Conservation (phyloP, 2,113 vertebrate species). For the Dicaeum eximium region DNA sequence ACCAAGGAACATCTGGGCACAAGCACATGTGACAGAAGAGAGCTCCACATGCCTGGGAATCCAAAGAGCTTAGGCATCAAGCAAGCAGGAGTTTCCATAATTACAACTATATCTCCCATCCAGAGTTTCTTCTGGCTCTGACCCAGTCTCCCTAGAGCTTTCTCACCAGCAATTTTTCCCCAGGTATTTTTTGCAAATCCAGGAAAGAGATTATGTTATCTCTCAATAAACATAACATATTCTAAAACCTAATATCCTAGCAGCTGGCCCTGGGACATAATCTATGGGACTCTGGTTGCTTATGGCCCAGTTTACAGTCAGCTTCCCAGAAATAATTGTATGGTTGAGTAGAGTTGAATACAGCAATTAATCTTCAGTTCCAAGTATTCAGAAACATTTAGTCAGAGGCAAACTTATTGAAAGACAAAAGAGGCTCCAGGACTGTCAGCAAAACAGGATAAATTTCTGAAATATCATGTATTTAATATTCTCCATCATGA, state of each 20-base stretch:
- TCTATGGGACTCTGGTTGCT: neutral
- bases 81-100: neutral
- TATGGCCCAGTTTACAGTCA: neutral
- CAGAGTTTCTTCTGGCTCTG: neutral
- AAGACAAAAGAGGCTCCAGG: neutral
- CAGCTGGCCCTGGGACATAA: neutral
- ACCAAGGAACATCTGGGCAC: neutral
- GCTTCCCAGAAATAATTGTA: conserved; percentile 19
- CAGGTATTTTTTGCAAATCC: neutral
- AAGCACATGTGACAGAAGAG: neutral
- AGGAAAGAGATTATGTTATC: neutral
- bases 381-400: conserved; percentile 25
- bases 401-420: neutral
- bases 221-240: neutral
- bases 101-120: neutral
- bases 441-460: neutral
- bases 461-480: neutral
- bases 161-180: neutral
- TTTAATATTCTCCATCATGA: neutral
- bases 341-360: conserved; percentile 4
- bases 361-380: conserved; percentile 6
- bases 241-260: neutral
- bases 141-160: neutral
- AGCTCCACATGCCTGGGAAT: neutral
- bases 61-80: neutral